A percentile compares a stretch with the other conserved stretches of the same genome.
phyloP scores from a whole-genome alignment of 2,797 vertebrate genomes.

The Balearica regulorum region DNA sequence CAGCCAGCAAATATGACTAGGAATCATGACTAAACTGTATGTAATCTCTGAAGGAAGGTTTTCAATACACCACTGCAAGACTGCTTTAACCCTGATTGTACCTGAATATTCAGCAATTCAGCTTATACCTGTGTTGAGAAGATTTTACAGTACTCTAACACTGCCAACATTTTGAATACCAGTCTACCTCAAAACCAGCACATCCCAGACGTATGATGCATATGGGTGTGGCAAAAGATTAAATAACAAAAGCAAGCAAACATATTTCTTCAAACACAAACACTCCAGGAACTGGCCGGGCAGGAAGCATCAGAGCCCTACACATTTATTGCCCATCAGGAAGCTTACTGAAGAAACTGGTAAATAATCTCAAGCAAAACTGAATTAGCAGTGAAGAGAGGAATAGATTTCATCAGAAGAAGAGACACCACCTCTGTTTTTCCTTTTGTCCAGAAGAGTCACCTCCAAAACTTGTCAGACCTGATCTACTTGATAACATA shows the following conservation, averaged over 20 bases:
- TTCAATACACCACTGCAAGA: not conserved
- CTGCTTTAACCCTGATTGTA: not conserved
- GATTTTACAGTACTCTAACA: not conserved
- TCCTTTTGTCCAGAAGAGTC: not conserved
- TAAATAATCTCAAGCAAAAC: not conserved
- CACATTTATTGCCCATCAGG: not conserved
- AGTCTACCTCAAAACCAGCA: not conserved
- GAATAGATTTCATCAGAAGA: not conserved
- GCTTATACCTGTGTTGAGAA: not conserved
- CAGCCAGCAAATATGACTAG: not conserved
- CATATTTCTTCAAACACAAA: not conserved
- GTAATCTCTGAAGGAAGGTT: not conserved
- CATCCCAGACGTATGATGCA: not conserved
- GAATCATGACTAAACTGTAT: not conserved
- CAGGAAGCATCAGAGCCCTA: not conserved
- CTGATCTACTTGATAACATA: not conserved
- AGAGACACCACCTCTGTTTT: not conserved
- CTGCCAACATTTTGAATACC: not conserved
- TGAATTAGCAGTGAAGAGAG: not conserved
- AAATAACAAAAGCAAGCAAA: conserved; percentile 1
- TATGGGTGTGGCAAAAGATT: not conserved
- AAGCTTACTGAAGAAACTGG: not conserved
- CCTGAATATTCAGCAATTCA: not conserved
- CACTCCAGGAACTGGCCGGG: not conserved
- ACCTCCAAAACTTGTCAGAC: conserved; percentile 7